Evolutionary conservation across 2,888 invertebrate genomes (phyloP), one percentile per base, ranked within the genome.

Genomic region (Chesias legatella): DNA sequence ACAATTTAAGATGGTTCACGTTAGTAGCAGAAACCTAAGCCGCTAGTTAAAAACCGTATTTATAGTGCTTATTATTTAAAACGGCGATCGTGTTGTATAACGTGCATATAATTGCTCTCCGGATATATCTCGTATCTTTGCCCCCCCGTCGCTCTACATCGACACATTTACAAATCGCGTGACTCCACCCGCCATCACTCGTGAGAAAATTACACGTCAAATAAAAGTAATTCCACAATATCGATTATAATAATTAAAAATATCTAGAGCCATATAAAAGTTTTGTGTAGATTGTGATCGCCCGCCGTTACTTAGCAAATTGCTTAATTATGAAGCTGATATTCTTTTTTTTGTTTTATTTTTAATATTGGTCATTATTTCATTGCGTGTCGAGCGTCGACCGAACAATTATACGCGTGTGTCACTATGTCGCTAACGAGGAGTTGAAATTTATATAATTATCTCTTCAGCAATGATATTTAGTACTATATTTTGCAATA

Each of bases 141-240:
- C 43, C 33, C 35, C n/a, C 20, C 36, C 35, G 33, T 32, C 20
- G 29, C 30, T 33, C 10, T 8, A 34, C 42, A 39, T 48, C 60
- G 56, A 56, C 62, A 60, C 66, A 67, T 72, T 53, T 45, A 43
- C 49, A 50, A 62, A 62, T 76, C 66, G 74, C 78, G 73, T 77
- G 74, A 68, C 71, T 42, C 40, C 44, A 44, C 31, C 52, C 48
- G 36, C 51, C 46, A 44, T 54, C 48, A 53, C 57, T 56, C 56
- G 60, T 60, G 55, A 62, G 63, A 67, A 68, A 68, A 70, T 69
- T 65, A 59, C 55, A 56, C 56, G 45, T 41, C 56, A 51, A 58
- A 61, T 62, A 48, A 58, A 62, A 56, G 51, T 54, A 56, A 57
- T 56, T 62, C 51, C 51, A 61, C 48, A 56, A 61, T 55, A 56